phyloP scores from a whole-genome alignment of 2,888 invertebrate genomes.

The Cheilosia variabilis region DNA sequence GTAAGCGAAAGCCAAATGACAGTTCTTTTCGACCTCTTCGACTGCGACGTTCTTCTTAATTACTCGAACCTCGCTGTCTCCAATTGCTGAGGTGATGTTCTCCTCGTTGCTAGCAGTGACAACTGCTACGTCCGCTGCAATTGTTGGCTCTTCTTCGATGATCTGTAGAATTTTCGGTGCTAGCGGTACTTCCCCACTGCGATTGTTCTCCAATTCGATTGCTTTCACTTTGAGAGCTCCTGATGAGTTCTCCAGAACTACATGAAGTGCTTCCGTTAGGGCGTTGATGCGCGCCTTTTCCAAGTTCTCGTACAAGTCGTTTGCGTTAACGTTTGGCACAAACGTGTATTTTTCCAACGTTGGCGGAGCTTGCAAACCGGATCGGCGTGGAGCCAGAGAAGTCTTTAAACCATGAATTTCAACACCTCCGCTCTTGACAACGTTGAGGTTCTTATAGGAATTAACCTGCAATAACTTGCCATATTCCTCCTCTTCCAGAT shows the following conservation, averaged over 20 bases:
- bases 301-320: constrained; percentile 85
- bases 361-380: constrained; percentile 90
- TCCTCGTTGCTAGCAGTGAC: constrained; percentile 85
- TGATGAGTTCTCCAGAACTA: constrained; percentile 90
- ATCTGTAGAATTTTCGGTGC: constrained; percentile 86
- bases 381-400: constrained; percentile 93
- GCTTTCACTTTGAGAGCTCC: constrained; percentile 89
- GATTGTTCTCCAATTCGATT: constrained; percentile 87
- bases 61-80: constrained; percentile 87
- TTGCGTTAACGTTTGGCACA: constrained; percentile 88
- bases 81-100: constrained; percentile 85
- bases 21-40: constrained; percentile 87
- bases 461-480: constrained; percentile 85
- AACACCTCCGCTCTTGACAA: constrained; percentile 92
- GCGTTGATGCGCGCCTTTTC: constrained; percentile 87
- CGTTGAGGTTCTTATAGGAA: constrained; percentile 89
- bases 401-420: constrained; percentile 96
- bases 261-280: constrained; percentile 88
- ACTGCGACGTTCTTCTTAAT: constrained; percentile 86
- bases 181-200: constrained; percentile 87
- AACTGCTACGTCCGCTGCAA: constrained; percentile 87
- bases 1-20: constrained; percentile 88
- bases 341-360: constrained; percentile 93
- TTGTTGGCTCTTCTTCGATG: constrained; percentile 90
- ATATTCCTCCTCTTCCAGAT: constrained; percentile 77